Conservation (phyloP, 2,888 invertebrate species). For the Cyclophora albipunctata region DNA sequence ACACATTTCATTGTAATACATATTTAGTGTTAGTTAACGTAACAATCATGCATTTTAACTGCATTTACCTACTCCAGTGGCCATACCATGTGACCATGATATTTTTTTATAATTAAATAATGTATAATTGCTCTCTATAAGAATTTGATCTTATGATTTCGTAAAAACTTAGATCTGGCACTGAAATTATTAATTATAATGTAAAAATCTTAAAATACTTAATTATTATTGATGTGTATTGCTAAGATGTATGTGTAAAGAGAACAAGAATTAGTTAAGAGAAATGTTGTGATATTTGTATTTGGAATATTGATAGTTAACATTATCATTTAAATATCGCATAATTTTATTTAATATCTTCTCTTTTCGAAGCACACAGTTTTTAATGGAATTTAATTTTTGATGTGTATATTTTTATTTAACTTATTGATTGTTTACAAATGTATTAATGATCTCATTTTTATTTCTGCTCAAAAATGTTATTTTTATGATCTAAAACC, state of each 20-base stretch:
- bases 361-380: slow-evolving; percentile 5
- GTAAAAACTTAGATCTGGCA: slow-evolving; percentile 40
- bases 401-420: slow-evolving; percentile 1
- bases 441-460: slow-evolving; percentile 37
- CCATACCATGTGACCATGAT: slow-evolving; percentile 58
- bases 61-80: slow-evolving; percentile 59
- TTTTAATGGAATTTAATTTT: slow-evolving; percentile 1
- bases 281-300: slow-evolving; percentile 76
- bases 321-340: slow-evolving; percentile 18
- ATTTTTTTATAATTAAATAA: slow-evolving; percentile 44
- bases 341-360: neutral
- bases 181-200: slow-evolving; percentile 38
- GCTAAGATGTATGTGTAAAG: slow-evolving; percentile 66
- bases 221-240: slow-evolving; percentile 58
- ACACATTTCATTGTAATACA: too few species aligned
- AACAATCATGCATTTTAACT: slow-evolving; percentile 23
- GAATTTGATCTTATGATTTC: slow-evolving; percentile 29
- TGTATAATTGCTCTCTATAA: slow-evolving; percentile 41
- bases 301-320: slow-evolving; percentile 69
- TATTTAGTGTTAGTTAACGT: too few species aligned
- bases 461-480: slow-evolving; percentile 34
- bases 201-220: slow-evolving; percentile 58
- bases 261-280: slow-evolving; percentile 59
- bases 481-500: slow-evolving; percentile 6
- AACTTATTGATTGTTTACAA: slow-evolving; percentile 4